These are phyloP conservation scores for Tortrix viridana DNA, from an alignment of 2,888 invertebrate genomes.

Conservation along the genomic window DNA sequence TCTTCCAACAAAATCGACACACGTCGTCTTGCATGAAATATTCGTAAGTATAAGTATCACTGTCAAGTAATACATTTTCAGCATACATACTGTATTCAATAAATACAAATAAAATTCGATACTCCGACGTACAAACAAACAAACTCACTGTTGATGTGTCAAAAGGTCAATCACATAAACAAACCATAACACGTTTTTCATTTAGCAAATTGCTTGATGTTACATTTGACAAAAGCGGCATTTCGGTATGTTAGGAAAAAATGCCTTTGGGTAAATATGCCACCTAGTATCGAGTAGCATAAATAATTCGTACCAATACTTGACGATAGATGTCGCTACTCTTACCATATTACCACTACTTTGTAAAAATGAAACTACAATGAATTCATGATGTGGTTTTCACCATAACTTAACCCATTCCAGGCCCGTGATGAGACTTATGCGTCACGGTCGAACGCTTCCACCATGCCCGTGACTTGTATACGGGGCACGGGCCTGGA, in stretches of 20 bases:
- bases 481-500: too few species aligned
- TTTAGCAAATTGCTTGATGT: background rate
- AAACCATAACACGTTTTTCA: background rate
- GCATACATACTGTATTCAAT: slow-evolving; percentile 31
- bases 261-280: slow-evolving; percentile 6
- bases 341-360: too few species aligned
- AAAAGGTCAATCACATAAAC: slow-evolving; percentile 4
- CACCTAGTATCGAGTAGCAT: slow-evolving; percentile 31
- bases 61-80: slow-evolving; percentile 43
- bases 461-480: too few species aligned
- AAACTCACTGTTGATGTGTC: background rate
- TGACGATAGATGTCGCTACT: too few species aligned
- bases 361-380: too few species aligned
- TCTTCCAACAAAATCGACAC: slow-evolving; percentile 70
- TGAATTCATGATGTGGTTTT: too few species aligned
- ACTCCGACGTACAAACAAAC: background rate
- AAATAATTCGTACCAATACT: background rate
- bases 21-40: slow-evolving; percentile 66
- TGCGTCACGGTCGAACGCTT: too few species aligned
- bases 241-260: background rate
- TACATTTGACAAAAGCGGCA: background rate
- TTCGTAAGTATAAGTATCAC: slow-evolving; percentile 57
- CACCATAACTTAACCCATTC: too few species aligned
- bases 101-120: background rate
- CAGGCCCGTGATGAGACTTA: too few species aligned